phyloP scores from a whole-genome alignment of 1,140 invertebrate species.

The Drosophila elegans region DNA sequence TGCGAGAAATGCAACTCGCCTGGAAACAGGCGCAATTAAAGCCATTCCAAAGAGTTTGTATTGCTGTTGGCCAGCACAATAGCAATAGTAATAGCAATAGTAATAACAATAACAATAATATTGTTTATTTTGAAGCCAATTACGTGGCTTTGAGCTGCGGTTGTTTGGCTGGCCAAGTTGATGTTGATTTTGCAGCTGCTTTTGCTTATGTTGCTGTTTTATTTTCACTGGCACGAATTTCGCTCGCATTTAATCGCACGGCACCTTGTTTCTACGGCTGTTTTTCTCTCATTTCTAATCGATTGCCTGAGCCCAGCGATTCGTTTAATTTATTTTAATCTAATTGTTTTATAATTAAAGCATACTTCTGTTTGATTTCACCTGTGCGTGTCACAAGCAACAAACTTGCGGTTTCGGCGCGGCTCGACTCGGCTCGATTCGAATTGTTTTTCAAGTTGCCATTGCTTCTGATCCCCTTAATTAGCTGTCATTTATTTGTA shows the following conservation, averaged over 20 bases:
- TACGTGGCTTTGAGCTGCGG: conserved; percentile 37
- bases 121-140: conserved; percentile 64
- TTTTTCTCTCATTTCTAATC: conserved; percentile 56
- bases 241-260: conserved; percentile 43
- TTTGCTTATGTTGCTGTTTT: conserved; percentile 33
- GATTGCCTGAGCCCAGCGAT: conserved; percentile 76
- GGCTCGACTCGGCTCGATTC: conserved; percentile 7
- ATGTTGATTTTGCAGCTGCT: conserved; percentile 46
- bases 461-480: conserved; percentile 21
- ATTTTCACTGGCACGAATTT: conserved; percentile 76
- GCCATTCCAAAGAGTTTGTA: conserved; percentile 31
- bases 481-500: conserved; percentile 29
- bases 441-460: conserved; percentile 23
- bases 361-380: conserved; percentile 67
- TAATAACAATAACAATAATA: conserved; percentile 37
- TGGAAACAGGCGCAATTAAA: conserved; percentile 59
- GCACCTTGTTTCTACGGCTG: conserved; percentile 39
- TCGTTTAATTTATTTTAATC: conserved; percentile 82
- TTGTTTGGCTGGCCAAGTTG: conserved; percentile 23
- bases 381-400: conserved; percentile 40
- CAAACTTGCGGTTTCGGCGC: conserved; percentile 12
- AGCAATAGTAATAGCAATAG: conserved; percentile 23
- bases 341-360: conserved; percentile 82
- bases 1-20: conserved; percentile 60
- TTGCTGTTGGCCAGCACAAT: conserved; percentile 16